Conservation (phyloP, 2,797 vertebrate species). For the Furcifer pardalis region DNA sequence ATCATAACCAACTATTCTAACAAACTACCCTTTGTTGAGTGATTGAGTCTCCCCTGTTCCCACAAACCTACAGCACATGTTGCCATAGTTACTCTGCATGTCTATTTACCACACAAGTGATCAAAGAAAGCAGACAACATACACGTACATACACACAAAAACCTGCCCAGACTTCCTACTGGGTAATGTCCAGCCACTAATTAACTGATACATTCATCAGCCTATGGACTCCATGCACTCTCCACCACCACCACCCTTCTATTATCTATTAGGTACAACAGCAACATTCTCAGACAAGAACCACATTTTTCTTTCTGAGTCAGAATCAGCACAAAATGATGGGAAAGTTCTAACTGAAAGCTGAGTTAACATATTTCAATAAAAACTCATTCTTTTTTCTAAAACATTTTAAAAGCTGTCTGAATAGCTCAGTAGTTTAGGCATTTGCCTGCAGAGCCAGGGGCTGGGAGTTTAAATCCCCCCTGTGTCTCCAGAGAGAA, state of each 20-base stretch:
- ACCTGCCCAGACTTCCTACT: constrained; percentile 77
- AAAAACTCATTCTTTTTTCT: not conserved
- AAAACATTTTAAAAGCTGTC: not conserved
- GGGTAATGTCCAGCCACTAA: constrained; percentile 81
- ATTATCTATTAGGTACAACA: constrained; percentile 16
- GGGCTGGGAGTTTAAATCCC: no score
- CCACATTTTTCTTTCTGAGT: constrained; percentile 39
- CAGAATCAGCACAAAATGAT: constrained; percentile 48
- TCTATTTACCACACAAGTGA: constrained; percentile 86
- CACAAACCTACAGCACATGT: constrained; percentile 78
- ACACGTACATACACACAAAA: constrained; percentile 64
- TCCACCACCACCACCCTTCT: constrained; percentile 46
- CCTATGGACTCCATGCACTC: constrained; percentile 49
- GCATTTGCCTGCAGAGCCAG: no score
- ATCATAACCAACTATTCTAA: constrained; percentile 78
- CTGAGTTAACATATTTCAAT: constrained; percentile 1
- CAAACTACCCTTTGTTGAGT: constrained; percentile 82
- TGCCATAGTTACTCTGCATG: constrained; percentile 84
- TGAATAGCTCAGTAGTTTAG: no score
- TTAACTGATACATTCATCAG: constrained; percentile 80
- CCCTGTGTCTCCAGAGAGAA: no score
- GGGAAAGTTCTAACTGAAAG: constrained; percentile 32
- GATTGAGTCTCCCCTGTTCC: constrained; percentile 67
- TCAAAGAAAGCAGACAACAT: constrained; percentile 82
- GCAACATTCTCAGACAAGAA: constrained; percentile 32